phyloP scores from a whole-genome alignment of 2,113 vertebrate species.

The Oryzias melastigma region DNA sequence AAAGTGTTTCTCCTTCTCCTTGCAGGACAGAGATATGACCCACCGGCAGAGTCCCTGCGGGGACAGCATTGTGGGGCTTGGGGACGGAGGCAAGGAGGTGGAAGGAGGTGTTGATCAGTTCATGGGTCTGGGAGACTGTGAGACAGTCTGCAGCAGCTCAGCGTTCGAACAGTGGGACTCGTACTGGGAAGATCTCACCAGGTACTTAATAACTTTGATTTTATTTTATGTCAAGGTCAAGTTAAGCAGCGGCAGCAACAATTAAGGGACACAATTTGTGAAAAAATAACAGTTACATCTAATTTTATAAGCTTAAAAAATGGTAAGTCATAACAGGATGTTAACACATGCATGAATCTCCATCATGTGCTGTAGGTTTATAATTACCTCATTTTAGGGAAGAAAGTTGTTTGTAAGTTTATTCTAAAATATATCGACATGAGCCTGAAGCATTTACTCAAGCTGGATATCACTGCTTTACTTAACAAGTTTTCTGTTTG shows the following conservation, averaged over 20 bases:
- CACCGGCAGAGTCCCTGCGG: constrained; percentile 92
- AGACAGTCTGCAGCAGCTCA: constrained; percentile 84
- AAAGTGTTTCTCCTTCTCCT: constrained; percentile 3
- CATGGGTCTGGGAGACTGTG: constrained; percentile 86
- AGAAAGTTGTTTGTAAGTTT: too few species aligned
- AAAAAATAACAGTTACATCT: too few species aligned
- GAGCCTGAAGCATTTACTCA: too few species aligned
- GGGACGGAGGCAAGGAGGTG: constrained; percentile 90
- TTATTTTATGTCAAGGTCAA: constrained; percentile 4
- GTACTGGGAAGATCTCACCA: constrained; percentile 98
- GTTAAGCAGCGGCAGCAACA: constrained; percentile 2
- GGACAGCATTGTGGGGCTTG: constrained; percentile 84
- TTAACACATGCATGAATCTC: too few species aligned
- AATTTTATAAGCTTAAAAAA: too few species aligned
- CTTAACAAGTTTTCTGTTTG: too few species aligned
- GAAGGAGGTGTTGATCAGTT: constrained; percentile 87
- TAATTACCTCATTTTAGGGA: too few species aligned
- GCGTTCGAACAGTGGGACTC: constrained; percentile 98
- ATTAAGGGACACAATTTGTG: neutral
- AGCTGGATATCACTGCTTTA: too few species aligned
- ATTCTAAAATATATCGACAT: too few species aligned
- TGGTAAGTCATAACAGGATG: too few species aligned
- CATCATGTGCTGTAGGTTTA: too few species aligned
- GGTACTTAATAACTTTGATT: constrained; percentile 55
- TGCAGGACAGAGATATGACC: constrained; percentile 92